Percentiles rank a stretch among this genome's conserved stretches.
phyloP scores from a whole-genome alignment of 2,797 vertebrate genomes.

The Poecilia gillii region DNA sequence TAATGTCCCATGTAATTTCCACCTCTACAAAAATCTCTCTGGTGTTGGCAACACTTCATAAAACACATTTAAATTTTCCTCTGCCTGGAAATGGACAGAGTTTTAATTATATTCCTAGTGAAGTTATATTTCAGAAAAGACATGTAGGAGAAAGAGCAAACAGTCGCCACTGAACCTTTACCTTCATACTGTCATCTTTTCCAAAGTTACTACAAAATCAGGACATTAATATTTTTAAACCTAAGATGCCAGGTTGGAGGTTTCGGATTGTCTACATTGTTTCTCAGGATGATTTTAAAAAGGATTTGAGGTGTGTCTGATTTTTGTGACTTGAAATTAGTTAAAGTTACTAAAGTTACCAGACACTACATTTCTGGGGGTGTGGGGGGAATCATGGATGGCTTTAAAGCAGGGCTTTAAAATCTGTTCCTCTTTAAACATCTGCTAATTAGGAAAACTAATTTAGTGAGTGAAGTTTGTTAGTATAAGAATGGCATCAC shows the following conservation, averaged over 20 bases:
- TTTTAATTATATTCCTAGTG: slow-evolving; percentile 48
- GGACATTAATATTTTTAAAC: neutral
- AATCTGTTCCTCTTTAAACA: neutral
- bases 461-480: too few relatives aligned
- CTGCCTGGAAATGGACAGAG: slow-evolving; percentile 47
- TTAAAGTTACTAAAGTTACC: neutral
- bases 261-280: neutral
- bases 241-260: neutral
- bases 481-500: too few relatives aligned
- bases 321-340: neutral
- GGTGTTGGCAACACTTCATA: slow-evolving; percentile 71
- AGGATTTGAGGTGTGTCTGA: neutral
- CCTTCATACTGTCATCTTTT: neutral
- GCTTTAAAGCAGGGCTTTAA: neutral
- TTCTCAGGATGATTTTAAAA: neutral
- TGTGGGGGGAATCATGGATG: too few relatives aligned
- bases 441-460: too few relatives aligned
- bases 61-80: slow-evolving; percentile 58
- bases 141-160: slow-evolving; percentile 14
- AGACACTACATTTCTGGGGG: too few relatives aligned
- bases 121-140: slow-evolving; percentile 34
- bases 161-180: slow-evolving; percentile 12
- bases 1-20: slow-evolving; percentile 80
- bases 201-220: neutral
- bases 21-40: slow-evolving; percentile 71